Percentiles rank a stretch among this genome's conserved stretches.
Conservation (phyloP, 2,113 vertebrate genomes). For the Oncorhynchus clarkii region DNA sequence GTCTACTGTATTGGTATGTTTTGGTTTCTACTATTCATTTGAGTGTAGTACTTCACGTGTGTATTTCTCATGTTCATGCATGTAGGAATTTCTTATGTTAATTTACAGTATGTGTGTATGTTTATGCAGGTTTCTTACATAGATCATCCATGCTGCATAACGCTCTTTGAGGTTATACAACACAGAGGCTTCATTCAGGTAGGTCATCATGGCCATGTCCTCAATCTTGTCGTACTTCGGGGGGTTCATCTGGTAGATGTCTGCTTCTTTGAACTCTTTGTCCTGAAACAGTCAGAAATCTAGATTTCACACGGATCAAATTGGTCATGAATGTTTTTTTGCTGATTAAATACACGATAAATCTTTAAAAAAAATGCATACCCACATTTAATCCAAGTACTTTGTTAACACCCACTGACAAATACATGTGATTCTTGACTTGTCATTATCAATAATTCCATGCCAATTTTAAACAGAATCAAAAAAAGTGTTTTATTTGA, state of each 20-base stretch:
- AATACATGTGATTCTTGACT: no score
- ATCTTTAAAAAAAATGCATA: no score
- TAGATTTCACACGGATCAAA: no score
- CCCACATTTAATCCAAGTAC: no score
- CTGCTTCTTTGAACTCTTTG: background rate
- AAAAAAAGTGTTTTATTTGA: no score
- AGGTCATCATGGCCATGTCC: slow-evolving; percentile 91
- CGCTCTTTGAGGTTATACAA: slow-evolving; percentile 83
- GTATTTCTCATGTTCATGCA: no score
- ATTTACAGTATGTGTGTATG: background rate
- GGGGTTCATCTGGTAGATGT: slow-evolving; percentile 55
- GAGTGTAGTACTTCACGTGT: background rate
- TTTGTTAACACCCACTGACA: no score
- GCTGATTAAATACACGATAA: no score
- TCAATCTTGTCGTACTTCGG: slow-evolving; percentile 77
- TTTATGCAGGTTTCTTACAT: slow-evolving; percentile 65
- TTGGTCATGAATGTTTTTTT: no score
- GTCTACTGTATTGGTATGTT: no score
- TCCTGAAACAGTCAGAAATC: background rate
- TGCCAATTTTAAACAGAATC: no score
- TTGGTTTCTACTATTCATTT: background rate
- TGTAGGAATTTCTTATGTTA: background rate
- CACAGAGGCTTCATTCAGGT: slow-evolving; percentile 81
- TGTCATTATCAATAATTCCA: no score
- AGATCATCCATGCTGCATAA: slow-evolving; percentile 83